Evolutionary conservation across 2,888 invertebrate species (phyloP).

Genomic region (Pseudolycoriella hygida): DNA sequence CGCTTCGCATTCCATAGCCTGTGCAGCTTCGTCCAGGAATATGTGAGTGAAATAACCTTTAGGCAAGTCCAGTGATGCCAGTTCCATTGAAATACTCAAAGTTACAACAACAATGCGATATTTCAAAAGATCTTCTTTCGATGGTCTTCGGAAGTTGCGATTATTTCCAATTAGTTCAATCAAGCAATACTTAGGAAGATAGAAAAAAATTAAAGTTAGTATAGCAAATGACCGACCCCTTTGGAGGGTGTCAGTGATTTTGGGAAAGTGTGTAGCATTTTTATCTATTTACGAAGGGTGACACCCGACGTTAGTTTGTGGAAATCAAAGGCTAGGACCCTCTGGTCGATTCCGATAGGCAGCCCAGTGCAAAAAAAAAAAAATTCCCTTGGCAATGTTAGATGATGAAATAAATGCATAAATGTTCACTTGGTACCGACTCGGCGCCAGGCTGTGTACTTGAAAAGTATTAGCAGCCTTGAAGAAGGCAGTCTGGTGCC

Average conservation of each 20-base stretch:
- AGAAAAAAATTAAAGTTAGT: conserved; percentile 8
- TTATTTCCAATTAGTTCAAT: conserved; percentile 37
- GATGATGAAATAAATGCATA: too few relatives aligned
- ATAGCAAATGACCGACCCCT: neutral
- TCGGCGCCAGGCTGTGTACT: too few relatives aligned
- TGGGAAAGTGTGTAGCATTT: too few relatives aligned
- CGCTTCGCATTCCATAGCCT: conserved; percentile 73
- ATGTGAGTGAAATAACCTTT: conserved; percentile 58
- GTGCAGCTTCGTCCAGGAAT: conserved; percentile 71
- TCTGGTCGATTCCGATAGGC: too few relatives aligned
- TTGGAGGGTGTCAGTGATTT: neutral
- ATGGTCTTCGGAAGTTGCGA: conserved; percentile 47
- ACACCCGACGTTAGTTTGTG: too few relatives aligned
- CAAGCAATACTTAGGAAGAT: conserved; percentile 53
- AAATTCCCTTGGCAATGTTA: too few relatives aligned
- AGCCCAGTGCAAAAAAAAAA: too few relatives aligned
- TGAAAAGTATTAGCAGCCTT: too few relatives aligned
- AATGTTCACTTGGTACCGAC: too few relatives aligned
- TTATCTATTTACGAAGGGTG: too few relatives aligned
- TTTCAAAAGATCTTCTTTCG: conserved; percentile 47
- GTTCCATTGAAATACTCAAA: conserved; percentile 55
- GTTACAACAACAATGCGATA: conserved; percentile 64
- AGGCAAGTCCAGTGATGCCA: conserved; percentile 47
- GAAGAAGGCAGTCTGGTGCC: too few relatives aligned
- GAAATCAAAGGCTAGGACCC: too few relatives aligned